phyloP scores from a whole-genome alignment of 2,797 vertebrate genomes.

The Thaleichthys pacificus region DNA sequence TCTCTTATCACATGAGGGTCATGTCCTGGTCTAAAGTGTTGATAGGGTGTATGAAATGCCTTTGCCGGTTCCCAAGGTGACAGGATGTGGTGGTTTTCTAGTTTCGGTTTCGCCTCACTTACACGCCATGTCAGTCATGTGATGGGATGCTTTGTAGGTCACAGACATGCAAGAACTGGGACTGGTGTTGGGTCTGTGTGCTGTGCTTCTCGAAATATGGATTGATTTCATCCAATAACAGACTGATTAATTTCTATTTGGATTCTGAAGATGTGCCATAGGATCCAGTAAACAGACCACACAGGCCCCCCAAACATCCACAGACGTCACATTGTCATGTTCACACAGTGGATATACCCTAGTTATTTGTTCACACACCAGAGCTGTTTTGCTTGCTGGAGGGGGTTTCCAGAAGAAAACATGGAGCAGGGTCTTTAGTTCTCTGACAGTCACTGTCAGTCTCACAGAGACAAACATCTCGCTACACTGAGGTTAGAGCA shows the following conservation, averaged over 20 bases:
- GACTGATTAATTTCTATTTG: too few species aligned
- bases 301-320: too few species aligned
- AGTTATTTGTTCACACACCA: too few species aligned
- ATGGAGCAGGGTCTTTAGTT: too few species aligned
- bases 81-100: neutral
- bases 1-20: constrained; percentile 36
- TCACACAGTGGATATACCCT: too few species aligned
- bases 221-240: too few species aligned
- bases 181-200: neutral
- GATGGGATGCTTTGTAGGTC: neutral
- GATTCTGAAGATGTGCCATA: too few species aligned
- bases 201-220: too few species aligned
- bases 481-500: neutral
- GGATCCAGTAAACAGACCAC: too few species aligned
- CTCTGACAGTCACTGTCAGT: neutral
- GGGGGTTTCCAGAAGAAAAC: too few species aligned
- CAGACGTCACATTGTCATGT: too few species aligned
- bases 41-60: constrained; percentile 13
- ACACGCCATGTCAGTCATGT: neutral
- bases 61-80: constrained; percentile 7
- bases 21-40: constrained; percentile 24
- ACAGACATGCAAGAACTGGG: neutral
- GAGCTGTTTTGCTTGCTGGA: too few species aligned
- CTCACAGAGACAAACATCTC: neutral
- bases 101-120: neutral